These are phyloP conservation scores for Synanthedon myopaeformis DNA, from an alignment of 2,888 invertebrate species.

Conservation along the genomic window DNA sequence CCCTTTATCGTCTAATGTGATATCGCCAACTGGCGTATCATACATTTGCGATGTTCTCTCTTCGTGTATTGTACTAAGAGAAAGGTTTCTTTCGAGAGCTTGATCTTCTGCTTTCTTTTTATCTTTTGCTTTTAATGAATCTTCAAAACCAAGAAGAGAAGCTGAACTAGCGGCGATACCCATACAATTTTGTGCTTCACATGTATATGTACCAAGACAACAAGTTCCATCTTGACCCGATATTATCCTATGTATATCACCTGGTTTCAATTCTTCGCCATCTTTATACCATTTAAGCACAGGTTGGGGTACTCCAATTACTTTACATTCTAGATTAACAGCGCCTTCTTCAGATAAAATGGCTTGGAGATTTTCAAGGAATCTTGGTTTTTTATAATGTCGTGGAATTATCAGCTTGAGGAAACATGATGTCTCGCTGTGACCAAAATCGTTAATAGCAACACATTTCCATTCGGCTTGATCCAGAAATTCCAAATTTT, in stretches of 20 bases:
- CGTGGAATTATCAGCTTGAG: constrained; percentile 86
- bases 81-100: constrained; percentile 79
- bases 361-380: constrained; percentile 86
- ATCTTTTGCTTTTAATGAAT: constrained; percentile 70
- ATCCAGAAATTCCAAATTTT: constrained; percentile 82
- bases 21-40: constrained; percentile 82
- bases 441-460: constrained; percentile 89
- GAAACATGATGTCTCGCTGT: constrained; percentile 89
- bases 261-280: constrained; percentile 88
- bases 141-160: constrained; percentile 88
- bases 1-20: constrained; percentile 84
- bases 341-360: constrained; percentile 90
- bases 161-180: constrained; percentile 90
- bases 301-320: constrained; percentile 91
- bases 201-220: constrained; percentile 90
- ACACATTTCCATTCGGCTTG: constrained; percentile 95
- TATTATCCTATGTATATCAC: constrained; percentile 91
- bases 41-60: constrained; percentile 90
- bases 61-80: constrained; percentile 90
- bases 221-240: constrained; percentile 92
- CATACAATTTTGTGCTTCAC: constrained; percentile 93
- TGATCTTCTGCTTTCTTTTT: constrained; percentile 65
- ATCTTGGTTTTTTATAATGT: constrained; percentile 89
- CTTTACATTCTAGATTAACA: constrained; percentile 92
- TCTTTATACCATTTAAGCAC: constrained; percentile 94